A percentile compares a stretch with the other conserved stretches of the same genome.
Evolutionary conservation across 2,797 vertebrate genomes (phyloP).

Genomic region (Macrochelys suwanniensis): DNA sequence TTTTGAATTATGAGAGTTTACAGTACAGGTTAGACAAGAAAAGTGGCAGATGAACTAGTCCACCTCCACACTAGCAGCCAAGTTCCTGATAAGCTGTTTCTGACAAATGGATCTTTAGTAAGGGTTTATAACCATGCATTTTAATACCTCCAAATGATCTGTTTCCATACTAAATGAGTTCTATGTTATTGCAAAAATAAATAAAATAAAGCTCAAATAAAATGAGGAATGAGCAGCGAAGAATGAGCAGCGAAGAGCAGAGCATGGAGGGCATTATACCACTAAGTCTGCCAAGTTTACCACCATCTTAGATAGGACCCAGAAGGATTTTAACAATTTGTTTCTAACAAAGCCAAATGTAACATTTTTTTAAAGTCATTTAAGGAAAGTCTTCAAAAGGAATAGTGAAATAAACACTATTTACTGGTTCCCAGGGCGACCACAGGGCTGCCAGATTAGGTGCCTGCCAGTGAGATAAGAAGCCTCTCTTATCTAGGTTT

Average conservation of each 20-base stretch:
- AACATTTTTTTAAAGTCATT: not conserved
- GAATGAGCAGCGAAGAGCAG: not conserved
- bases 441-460: not conserved
- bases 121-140: not conserved
- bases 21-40: not conserved
- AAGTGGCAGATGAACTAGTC: not conserved
- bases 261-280: fast-evolving
- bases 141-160: not conserved
- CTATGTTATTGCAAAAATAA: not conserved
- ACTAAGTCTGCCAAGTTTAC: not conserved
- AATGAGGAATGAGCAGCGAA: not conserved
- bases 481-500: not conserved
- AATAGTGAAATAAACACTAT: not conserved
- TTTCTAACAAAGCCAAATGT: not conserved
- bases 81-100: not conserved
- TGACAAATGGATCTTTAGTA: not conserved
- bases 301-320: not conserved
- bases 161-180: not conserved
- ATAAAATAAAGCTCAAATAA: not conserved
- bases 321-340: not conserved
- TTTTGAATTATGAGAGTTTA: not conserved
- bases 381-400: not conserved
- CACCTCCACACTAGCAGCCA: not conserved
- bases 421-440: not conserved
- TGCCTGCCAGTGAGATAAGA: not conserved